Evolutionary conservation across 2,113 vertebrate genomes (phyloP).

Genomic region (Peromyscus maniculatus): DNA sequence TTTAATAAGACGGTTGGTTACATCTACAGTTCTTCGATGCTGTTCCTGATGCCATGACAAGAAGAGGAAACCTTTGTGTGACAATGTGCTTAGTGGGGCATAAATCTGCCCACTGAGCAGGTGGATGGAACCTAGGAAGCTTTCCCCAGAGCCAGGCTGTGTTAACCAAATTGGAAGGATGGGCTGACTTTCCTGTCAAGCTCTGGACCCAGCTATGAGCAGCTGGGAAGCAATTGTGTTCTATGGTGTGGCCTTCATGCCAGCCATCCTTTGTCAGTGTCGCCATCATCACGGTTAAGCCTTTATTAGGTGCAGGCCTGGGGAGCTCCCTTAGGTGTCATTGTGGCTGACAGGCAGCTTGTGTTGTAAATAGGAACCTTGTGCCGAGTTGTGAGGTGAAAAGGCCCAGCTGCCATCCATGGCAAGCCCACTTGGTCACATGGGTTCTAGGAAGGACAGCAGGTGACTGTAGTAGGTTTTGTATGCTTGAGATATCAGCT

Average conservation of each 20-base stretch:
- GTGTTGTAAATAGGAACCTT: conserved; percentile 50
- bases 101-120: conserved; percentile 61
- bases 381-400: neutral
- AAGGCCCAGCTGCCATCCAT: neutral
- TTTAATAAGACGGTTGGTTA: no score
- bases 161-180: neutral
- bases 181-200: neutral
- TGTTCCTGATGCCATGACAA: conserved; percentile 15
- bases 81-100: conserved; percentile 6
- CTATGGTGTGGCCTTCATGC: conserved; percentile 24
- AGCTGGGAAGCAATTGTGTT: conserved; percentile 25
- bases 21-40: neutral
- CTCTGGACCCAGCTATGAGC: neutral
- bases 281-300: conserved; percentile 48
- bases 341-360: conserved; percentile 57
- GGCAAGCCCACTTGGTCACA: neutral
- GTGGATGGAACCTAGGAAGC: neutral
- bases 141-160: neutral
- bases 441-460: neutral
- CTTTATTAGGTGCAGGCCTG: conserved; percentile 9
- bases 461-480: neutral
- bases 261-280: neutral
- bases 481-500: neutral
- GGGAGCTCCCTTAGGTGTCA: conserved; percentile 23
- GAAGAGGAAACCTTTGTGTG: conserved; percentile 26